These are phyloP conservation scores for Hippasteria phrygiana DNA, from an alignment of 53 echinoderm and acorn worm genomes.

Conservation along the genomic window DNA sequence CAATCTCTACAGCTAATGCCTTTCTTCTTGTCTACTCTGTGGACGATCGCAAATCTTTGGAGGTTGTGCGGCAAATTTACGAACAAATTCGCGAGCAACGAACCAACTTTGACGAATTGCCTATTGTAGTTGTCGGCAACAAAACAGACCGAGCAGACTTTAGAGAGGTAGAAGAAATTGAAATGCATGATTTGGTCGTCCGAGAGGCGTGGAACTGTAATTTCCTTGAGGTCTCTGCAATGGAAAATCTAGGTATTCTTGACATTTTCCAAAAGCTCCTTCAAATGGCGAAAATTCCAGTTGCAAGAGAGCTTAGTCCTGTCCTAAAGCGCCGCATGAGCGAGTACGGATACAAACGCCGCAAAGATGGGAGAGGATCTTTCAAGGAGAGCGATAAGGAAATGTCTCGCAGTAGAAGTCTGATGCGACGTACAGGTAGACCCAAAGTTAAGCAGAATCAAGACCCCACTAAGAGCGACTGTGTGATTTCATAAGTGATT, in stretches of 20 bases:
- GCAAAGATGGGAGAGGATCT: slow-evolving; percentile 74
- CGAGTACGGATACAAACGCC: slow-evolving; percentile 88
- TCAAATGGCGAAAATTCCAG: slow-evolving; percentile 93
- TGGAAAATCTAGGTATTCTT: slow-evolving; percentile 85
- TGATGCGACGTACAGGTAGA: slow-evolving; percentile 89
- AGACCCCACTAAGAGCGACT: slow-evolving; percentile 93
- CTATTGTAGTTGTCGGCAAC: slow-evolving; percentile 94
- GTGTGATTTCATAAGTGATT: slow-evolving; percentile 80
- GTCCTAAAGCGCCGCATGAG: slow-evolving; percentile 96
- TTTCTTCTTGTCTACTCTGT: slow-evolving; percentile 93
- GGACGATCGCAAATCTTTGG: slow-evolving; percentile 82
- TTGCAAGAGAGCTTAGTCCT: slow-evolving; percentile 92
- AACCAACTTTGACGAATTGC: slow-evolving; percentile 84
- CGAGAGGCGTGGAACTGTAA: slow-evolving; percentile 92
- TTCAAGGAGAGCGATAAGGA: slow-evolving; percentile 94
- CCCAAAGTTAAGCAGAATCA: slow-evolving; percentile 92
- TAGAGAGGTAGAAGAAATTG: slow-evolving; percentile 83
- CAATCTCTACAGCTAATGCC: slow-evolving; percentile 97
- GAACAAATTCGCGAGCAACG: slow-evolving; percentile 97
- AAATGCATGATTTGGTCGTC: slow-evolving; percentile 81
- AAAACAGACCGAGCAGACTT: slow-evolving; percentile 85
- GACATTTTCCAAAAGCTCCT: slow-evolving; percentile 98
- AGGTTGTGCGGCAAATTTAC: slow-evolving; percentile 91
- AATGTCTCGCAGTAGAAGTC: slow-evolving; percentile 93
- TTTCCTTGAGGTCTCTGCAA: slow-evolving; percentile 91